Evolutionary conservation across 1,140 invertebrate species (phyloP).

Genomic region (Lysiphlebus fabarum): DNA sequence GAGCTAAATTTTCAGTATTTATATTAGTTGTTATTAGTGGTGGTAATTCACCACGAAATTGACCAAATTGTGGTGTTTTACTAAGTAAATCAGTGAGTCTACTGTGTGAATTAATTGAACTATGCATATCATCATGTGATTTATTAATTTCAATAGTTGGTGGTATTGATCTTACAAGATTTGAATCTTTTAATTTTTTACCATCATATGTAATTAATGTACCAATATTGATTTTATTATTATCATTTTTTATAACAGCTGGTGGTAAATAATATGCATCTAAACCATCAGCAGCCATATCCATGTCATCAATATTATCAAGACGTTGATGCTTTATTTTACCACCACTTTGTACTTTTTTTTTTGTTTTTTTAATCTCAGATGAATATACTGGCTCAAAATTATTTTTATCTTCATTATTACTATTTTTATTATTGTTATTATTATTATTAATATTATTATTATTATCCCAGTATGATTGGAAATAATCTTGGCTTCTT

Average conservation of each 20-base stretch:
- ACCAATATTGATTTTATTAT: slow-evolving; percentile 29
- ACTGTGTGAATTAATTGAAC: slow-evolving; percentile 27
- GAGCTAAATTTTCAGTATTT: slow-evolving; percentile 29
- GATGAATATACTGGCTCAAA: slow-evolving; percentile 48
- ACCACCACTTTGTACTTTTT: slow-evolving; percentile 42
- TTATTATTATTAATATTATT: slow-evolving; percentile 35
- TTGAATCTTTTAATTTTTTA: slow-evolving; percentile 64
- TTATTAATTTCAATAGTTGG: slow-evolving; percentile 27
- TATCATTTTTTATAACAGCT: slow-evolving; percentile 50
- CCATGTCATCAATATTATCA: slow-evolving; percentile 52
- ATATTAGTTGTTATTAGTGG: slow-evolving; percentile 49
- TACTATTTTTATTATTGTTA: slow-evolving; percentile 40
- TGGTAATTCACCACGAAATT: slow-evolving; percentile 69
- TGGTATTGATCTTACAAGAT: slow-evolving; percentile 59
- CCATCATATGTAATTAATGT: slow-evolving; percentile 71
- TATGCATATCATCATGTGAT: not conserved
- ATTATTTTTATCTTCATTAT: slow-evolving; percentile 41
- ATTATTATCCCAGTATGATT: slow-evolving; percentile 34
- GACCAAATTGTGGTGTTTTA: slow-evolving; percentile 67
- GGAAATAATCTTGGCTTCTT: slow-evolving; percentile 40
- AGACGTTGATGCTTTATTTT: slow-evolving; percentile 26
- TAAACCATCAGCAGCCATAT: slow-evolving; percentile 67
- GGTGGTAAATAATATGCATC: slow-evolving; percentile 70
- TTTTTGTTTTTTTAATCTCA: slow-evolving; percentile 50
- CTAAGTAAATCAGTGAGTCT: slow-evolving; percentile 58